phyloP scores from a whole-genome alignment of 2,888 invertebrate species.

The Unio pictorum region DNA sequence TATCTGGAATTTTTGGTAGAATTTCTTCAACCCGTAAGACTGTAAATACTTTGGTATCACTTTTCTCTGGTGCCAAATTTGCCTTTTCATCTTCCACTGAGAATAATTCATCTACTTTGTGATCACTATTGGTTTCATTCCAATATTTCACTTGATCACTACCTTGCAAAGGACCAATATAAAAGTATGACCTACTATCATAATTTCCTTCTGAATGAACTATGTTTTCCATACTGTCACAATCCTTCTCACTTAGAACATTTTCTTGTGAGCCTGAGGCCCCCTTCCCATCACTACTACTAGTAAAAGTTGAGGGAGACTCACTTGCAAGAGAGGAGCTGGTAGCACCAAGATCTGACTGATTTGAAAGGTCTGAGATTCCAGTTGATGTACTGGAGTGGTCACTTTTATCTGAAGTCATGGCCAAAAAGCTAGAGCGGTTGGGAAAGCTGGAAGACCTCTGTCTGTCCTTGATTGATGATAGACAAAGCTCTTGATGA shows the following conservation, averaged over 20 bases:
- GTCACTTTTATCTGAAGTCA: conserved; percentile 28
- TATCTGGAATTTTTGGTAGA: conserved; percentile 13
- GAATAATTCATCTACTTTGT: conserved; percentile 12
- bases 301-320: conserved; percentile 29
- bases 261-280: conserved; percentile 12
- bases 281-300: conserved; percentile 35
- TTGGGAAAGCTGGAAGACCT: conserved; percentile 65
- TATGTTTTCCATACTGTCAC: conserved; percentile 5
- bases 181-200: conserved; percentile 36
- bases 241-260: conserved; percentile 28
- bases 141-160: neutral
- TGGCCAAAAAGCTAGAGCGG: conserved; percentile 44
- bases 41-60: conserved; percentile 48
- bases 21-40: conserved; percentile 51
- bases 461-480: conserved; percentile 34
- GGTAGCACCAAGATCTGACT: conserved; percentile 34
- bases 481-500: conserved; percentile 45
- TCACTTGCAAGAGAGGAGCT: conserved; percentile 34
- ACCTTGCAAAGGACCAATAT: conserved; percentile 38
- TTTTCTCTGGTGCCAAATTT: conserved; percentile 15
- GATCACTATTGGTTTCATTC: conserved; percentile 2
- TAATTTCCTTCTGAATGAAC: conserved; percentile 19
- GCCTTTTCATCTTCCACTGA: conserved; percentile 12
- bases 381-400: conserved; percentile 36
- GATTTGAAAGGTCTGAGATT: conserved; percentile 34